Conservation (phyloP, 2,113 vertebrate species). For the Corapipo altera region DNA sequence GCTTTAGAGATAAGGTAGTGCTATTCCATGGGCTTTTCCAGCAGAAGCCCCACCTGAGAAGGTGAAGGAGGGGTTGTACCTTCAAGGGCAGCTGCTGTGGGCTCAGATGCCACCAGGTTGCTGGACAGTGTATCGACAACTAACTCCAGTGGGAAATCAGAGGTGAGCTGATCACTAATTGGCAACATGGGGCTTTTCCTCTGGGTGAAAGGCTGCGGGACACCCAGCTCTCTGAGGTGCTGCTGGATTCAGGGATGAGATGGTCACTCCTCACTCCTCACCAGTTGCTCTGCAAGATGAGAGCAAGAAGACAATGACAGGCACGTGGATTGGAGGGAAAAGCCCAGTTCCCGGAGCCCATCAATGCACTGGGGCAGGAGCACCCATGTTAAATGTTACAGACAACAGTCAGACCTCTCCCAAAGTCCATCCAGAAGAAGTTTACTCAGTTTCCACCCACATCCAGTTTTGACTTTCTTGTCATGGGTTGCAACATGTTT, state of each 20-base stretch:
- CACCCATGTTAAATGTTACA: background rate
- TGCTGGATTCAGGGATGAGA: rapidly evolving
- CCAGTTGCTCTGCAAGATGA: rapidly evolving
- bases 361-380: background rate
- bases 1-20: background rate
- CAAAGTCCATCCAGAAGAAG: background rate
- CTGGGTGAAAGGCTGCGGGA: background rate
- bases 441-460: background rate
- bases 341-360: background rate
- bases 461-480: background rate
- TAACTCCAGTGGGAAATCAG: background rate
- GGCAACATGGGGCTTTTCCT: background rate
- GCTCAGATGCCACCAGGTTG: rapidly evolving
- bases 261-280: background rate
- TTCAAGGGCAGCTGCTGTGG: background rate
- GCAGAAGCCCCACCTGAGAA: background rate
- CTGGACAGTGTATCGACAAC: background rate
- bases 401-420: background rate
- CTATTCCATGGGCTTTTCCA: background rate
- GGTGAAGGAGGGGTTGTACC: background rate
- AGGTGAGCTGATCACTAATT: rapidly evolving
- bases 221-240: background rate
- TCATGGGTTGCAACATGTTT: background rate
- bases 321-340: rapidly evolving
- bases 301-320: background rate